A percentile compares a stretch with the other conserved stretches of the same genome.
phyloP scores from a whole-genome alignment of 2,113 vertebrate species.

The Catharus fuscescens region DNA sequence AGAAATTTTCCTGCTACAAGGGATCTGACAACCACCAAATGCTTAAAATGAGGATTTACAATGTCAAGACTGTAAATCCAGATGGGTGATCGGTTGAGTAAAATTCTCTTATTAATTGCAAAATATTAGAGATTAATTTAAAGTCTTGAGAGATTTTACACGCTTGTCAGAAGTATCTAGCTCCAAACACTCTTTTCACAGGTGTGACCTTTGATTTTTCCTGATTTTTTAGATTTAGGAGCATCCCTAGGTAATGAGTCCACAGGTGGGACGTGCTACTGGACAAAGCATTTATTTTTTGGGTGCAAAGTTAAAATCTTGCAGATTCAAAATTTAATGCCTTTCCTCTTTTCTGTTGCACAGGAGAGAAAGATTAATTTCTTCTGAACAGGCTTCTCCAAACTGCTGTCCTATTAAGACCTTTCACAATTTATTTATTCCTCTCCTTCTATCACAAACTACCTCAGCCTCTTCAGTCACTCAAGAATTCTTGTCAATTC shows the following conservation, averaged over 20 bases:
- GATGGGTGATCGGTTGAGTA: background rate
- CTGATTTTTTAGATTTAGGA: background rate
- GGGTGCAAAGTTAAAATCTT: background rate
- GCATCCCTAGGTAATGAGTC: background rate
- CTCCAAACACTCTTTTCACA: background rate
- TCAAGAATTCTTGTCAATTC: background rate
- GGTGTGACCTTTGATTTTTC: background rate
- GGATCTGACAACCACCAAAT: background rate
- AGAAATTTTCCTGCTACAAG: background rate
- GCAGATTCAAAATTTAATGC: background rate
- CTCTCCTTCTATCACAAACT: background rate
- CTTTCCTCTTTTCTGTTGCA: background rate
- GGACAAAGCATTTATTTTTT: background rate
- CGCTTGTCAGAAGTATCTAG: background rate
- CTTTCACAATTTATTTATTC: background rate
- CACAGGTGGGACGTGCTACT: background rate
- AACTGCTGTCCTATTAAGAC: background rate
- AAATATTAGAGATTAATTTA: background rate
- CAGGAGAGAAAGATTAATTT: rapidly evolving
- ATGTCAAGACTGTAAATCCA: too few relatives aligned
- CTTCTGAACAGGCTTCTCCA: background rate
- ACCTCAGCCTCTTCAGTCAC: background rate
- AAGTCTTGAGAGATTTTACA: background rate
- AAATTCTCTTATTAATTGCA: background rate
- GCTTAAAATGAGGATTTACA: background rate